phyloP scores from a whole-genome alignment of 2,113 vertebrate species.

The Speoplatyrhinus poulsoni region DNA sequence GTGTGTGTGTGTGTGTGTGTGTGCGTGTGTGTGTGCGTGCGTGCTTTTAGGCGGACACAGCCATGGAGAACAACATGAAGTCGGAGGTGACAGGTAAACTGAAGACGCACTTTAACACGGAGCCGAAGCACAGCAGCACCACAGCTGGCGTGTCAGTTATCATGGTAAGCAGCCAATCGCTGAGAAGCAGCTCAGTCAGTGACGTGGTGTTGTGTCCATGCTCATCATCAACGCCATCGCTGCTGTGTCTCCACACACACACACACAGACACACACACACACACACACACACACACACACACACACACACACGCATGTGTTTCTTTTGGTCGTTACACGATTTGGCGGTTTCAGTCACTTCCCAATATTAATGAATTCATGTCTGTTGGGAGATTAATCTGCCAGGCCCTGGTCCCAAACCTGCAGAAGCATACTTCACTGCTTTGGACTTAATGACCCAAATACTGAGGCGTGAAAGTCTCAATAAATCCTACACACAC shows the following conservation, averaged over 20 bases:
- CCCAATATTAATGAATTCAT: conserved; percentile 6
- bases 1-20: conserved; percentile 2
- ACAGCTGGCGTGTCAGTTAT: conserved; percentile 90
- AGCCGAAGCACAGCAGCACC: conserved; percentile 86
- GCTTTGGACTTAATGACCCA: conserved; percentile 34
- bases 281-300: no score
- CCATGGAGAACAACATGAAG: conserved; percentile 92
- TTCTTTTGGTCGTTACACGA: no score
- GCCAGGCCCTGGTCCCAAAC: conserved; percentile 24
- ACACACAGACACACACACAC: no score
- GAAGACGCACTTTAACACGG: conserved; percentile 92
- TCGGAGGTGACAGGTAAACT: conserved; percentile 96
- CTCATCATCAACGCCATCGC: no score
- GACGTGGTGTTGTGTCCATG: no score
- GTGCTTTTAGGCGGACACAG: conserved; percentile 82
- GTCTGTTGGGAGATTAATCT: conserved; percentile 15
- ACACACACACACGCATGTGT: no score
- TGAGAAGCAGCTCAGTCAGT: no score
- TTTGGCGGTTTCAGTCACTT: neutral
- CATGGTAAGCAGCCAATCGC: conserved; percentile 83
- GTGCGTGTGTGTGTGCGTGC: conserved; percentile 12
- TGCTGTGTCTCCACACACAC: no score
- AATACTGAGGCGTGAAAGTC: conserved; percentile 32
- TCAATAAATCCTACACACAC: conserved; percentile 4
- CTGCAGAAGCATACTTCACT: neutral